Evolutionary conservation across 1,140 invertebrate genomes (phyloP).

Genomic region (Plutomurus gul): DNA sequence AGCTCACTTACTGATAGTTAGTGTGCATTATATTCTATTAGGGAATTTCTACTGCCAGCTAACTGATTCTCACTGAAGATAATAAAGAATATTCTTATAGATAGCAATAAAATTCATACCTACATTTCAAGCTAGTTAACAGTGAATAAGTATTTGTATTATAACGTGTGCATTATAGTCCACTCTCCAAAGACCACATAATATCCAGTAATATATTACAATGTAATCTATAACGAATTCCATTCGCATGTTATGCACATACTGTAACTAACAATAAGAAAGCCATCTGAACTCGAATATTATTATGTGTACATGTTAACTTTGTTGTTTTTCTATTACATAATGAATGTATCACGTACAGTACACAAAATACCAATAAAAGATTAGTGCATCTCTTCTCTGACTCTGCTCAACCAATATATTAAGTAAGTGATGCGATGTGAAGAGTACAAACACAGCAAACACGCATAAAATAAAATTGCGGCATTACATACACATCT

Average conservation of each 20-base stretch:
- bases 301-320: too few species aligned
- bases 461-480: constrained; percentile 28
- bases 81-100: too few species aligned
- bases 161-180: too few species aligned
- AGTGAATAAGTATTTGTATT: too few species aligned
- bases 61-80: neutral
- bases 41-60: neutral
- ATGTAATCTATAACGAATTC: too few species aligned
- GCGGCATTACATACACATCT: neutral
- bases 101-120: neutral
- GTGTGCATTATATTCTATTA: neutral
- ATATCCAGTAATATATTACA: too few species aligned
- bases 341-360: neutral
- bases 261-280: too few species aligned
- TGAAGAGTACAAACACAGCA: neutral
- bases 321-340: too few species aligned
- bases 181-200: too few species aligned
- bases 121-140: too few species aligned
- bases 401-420: neutral
- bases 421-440: constrained; percentile 11
- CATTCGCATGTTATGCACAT: too few species aligned
- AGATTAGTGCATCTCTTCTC: neutral
- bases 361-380: neutral
- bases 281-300: too few species aligned
- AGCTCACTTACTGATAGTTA: neutral